A percentile compares a stretch with the other conserved stretches of the same genome.
Conservation (phyloP, 1,140 invertebrate genomes). For the Chlorops oryzae region DNA sequence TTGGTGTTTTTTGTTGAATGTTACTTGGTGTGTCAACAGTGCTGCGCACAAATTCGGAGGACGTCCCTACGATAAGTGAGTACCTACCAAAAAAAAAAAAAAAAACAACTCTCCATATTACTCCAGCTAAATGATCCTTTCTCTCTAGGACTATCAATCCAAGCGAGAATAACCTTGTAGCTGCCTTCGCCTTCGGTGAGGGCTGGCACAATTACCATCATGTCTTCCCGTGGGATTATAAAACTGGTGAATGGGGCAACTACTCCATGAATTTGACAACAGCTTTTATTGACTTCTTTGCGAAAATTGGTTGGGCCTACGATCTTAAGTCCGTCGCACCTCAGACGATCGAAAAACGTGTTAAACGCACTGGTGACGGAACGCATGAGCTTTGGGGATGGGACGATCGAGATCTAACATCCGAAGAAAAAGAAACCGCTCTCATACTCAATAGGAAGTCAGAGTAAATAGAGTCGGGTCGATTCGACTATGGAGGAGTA, state of each 20-base stretch:
- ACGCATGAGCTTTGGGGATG: constrained; percentile 69
- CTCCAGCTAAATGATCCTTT: constrained; percentile 10
- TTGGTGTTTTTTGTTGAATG: constrained; percentile 76
- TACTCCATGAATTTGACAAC: constrained; percentile 73
- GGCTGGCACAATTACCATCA: constrained; percentile 95
- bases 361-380: constrained; percentile 68
- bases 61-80: constrained; percentile 80
- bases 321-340: constrained; percentile 73
- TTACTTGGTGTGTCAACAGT: constrained; percentile 91
- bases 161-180: constrained; percentile 60
- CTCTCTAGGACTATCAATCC: constrained; percentile 62
- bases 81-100: constrained; percentile 19
- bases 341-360: constrained; percentile 60
- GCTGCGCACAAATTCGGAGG: constrained; percentile 85
- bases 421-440: constrained; percentile 57
- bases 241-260: constrained; percentile 70
- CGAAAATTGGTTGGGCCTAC: constrained; percentile 76
- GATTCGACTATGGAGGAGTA: no score
- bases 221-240: constrained; percentile 87
- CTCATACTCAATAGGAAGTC: constrained; percentile 53
- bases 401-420: constrained; percentile 66
- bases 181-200: constrained; percentile 66
- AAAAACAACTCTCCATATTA: constrained; percentile 1
- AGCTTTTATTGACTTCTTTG: constrained; percentile 74
- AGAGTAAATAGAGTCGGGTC: no score